A percentile compares a stretch with the other conserved stretches of the same genome.
Evolutionary conservation across 1,140 invertebrate species (phyloP).

Genomic region (Nasonia giraulti): DNA sequence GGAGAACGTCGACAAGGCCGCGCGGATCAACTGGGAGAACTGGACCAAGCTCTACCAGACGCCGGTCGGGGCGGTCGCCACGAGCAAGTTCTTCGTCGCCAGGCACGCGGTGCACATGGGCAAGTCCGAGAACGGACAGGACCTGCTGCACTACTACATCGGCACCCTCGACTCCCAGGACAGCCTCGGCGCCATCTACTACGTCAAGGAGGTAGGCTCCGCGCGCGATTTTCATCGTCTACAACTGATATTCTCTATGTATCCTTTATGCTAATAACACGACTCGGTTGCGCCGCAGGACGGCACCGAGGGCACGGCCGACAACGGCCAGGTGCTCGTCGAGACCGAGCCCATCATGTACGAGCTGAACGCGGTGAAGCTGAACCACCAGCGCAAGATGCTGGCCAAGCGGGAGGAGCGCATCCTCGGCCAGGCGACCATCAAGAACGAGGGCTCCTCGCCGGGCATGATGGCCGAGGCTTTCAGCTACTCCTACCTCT

Average conservation of each 20-base stretch:
- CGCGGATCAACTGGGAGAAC: constrained; percentile 81
- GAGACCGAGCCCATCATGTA: constrained; percentile 86
- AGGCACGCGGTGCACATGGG: constrained; percentile 57
- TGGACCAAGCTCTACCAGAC: constrained; percentile 81
- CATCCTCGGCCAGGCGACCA: constrained; percentile 77
- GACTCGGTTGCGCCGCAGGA: constrained; percentile 64
- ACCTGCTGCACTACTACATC: constrained; percentile 76
- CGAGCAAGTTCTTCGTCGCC: constrained; percentile 74
- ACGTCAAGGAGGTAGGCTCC: constrained; percentile 76
- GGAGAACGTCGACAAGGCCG: constrained; percentile 85
- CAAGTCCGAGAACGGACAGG: constrained; percentile 61
- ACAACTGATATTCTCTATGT: too few relatives aligned
- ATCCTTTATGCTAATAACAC: not conserved
- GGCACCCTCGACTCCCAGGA: constrained; percentile 80
- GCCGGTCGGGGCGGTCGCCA: constrained; percentile 79
- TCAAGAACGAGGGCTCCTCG: constrained; percentile 78
- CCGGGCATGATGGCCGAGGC: constrained; percentile 79
- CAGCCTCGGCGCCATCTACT: constrained; percentile 79
- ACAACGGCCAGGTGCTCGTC: constrained; percentile 82
- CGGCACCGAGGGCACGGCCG: constrained; percentile 76
- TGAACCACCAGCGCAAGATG: constrained; percentile 77
- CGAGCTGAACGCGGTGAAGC: constrained; percentile 80
- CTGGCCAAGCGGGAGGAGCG: constrained; percentile 72
- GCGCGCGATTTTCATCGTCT: constrained; percentile 17
- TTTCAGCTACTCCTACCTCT: constrained; percentile 81